Conservation (phyloP, 2,797 vertebrate species). For the Setipinna tenuifilis region DNA sequence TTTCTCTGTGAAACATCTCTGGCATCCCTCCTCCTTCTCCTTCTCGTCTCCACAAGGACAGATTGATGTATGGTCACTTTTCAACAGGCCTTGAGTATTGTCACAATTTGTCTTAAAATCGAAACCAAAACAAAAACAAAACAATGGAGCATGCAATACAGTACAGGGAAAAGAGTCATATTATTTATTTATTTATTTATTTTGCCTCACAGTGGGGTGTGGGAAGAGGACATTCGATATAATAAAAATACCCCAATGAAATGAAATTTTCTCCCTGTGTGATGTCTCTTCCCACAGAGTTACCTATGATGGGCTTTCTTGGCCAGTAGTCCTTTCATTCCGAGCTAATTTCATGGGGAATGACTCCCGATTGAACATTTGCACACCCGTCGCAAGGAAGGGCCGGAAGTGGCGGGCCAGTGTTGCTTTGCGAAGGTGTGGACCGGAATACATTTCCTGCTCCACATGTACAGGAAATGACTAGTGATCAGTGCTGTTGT, state of each 20-base stretch:
- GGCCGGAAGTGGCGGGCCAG: neutral
- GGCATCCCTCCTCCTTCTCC: neutral
- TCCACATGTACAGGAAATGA: neutral
- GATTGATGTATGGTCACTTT: neutral
- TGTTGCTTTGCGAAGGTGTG: neutral
- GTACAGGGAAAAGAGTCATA: neutral
- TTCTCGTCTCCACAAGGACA: neutral
- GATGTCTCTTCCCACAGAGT: constrained; percentile 45
- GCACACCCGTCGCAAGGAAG: neutral
- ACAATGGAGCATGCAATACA: neutral
- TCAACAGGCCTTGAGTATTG: neutral
- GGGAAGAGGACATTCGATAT: neutral
- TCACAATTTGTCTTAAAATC: neutral
- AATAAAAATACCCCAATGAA: constrained; percentile 3
- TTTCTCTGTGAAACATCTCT: neutral
- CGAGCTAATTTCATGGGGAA: constrained; percentile 56
- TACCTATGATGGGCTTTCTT: constrained; percentile 53
- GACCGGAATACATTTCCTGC: neutral
- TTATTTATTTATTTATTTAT: neutral
- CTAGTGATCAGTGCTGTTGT: neutral
- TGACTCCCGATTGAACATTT: constrained; percentile 50
- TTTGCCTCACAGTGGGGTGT: neutral
- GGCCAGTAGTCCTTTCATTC: constrained; percentile 56
- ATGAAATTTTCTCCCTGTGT: neutral
- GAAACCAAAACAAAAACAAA: neutral